These are phyloP conservation scores for Henricia sp. DNA, from an alignment of 53 echinoderm and acorn worm genomes.

Conservation along the genomic window DNA sequence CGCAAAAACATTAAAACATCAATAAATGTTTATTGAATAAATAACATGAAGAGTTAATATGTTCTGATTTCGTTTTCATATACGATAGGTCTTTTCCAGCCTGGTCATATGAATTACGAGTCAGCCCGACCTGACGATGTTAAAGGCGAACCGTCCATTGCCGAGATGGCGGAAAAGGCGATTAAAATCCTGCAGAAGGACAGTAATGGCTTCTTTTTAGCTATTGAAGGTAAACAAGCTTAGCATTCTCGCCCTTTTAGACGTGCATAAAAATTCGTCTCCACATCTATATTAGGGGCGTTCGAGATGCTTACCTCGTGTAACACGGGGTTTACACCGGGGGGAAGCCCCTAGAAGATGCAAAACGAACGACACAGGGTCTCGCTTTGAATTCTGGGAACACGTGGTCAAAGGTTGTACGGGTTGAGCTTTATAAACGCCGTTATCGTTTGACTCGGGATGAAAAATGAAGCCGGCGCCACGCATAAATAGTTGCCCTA, in stretches of 20 bases:
- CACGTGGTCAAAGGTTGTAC: too few relatives aligned
- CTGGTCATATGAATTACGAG: slow-evolving; percentile 60
- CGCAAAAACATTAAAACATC: background rate
- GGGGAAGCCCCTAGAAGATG: too few relatives aligned
- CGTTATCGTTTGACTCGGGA: too few relatives aligned
- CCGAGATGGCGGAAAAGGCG: slow-evolving; percentile 67
- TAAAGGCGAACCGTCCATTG: slow-evolving; percentile 63
- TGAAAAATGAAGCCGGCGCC: too few relatives aligned
- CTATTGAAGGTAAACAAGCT: slow-evolving; percentile 71
- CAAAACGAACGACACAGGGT: too few relatives aligned
- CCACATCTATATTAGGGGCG: too few relatives aligned
- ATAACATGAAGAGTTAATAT: background rate
- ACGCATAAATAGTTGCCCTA: too few relatives aligned
- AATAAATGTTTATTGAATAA: background rate
- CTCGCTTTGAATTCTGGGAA: too few relatives aligned
- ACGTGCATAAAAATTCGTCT: background rate
- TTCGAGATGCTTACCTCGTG: too few relatives aligned
- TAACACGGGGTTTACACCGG: too few relatives aligned
- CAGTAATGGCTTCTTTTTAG: slow-evolving; percentile 46
- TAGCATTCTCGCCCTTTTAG: background rate
- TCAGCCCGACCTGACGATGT: slow-evolving; percentile 9
- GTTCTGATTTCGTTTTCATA: background rate
- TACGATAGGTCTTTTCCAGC: slow-evolving; percentile 52
- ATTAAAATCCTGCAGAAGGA: slow-evolving; percentile 60
- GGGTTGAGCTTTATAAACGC: too few relatives aligned